Conservation (phyloP, 2,888 invertebrate genomes). For the Drosophila pseudotakahashii region DNA sequence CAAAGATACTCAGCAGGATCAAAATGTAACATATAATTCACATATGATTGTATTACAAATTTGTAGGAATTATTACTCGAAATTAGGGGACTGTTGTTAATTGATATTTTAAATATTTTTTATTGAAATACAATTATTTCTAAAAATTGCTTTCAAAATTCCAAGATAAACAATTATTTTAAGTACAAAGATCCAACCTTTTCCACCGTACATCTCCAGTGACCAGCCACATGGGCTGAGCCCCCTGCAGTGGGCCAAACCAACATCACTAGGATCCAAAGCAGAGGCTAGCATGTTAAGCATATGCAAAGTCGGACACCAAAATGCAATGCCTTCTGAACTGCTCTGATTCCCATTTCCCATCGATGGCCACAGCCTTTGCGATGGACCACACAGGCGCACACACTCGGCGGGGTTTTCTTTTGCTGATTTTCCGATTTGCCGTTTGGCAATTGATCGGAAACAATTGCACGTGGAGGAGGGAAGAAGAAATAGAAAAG, state of each 20-base stretch:
- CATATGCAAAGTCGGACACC: constrained; percentile 67
- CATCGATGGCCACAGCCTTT: constrained; percentile 25
- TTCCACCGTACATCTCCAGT: constrained; percentile 12
- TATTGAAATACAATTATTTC: too few species aligned
- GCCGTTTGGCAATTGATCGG: constrained; percentile 67
- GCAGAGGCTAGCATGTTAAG: constrained; percentile 57
- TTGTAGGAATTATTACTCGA: too few species aligned
- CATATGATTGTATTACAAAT: too few species aligned
- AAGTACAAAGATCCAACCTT: background rate
- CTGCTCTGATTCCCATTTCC: constrained; percentile 56
- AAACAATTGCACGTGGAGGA: constrained; percentile 60
- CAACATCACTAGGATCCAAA: constrained; percentile 33
- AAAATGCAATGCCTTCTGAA: constrained; percentile 62
- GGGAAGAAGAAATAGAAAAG: constrained; percentile 19
- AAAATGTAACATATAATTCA: too few species aligned
- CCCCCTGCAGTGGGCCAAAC: constrained; percentile 12
- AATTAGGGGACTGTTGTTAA: too few species aligned
- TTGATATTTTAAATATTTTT: too few species aligned
- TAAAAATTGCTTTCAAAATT: too few species aligned
- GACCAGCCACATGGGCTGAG: constrained; percentile 2
- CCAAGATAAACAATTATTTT: too few species aligned
- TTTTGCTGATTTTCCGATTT: constrained; percentile 17
- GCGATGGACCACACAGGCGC: constrained; percentile 48
- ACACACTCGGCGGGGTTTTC: constrained; percentile 16
- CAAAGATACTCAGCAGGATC: too few species aligned